Evolutionary conservation across 2,113 vertebrate genomes (phyloP).

Genomic region (Microtus richardsoni): DNA sequence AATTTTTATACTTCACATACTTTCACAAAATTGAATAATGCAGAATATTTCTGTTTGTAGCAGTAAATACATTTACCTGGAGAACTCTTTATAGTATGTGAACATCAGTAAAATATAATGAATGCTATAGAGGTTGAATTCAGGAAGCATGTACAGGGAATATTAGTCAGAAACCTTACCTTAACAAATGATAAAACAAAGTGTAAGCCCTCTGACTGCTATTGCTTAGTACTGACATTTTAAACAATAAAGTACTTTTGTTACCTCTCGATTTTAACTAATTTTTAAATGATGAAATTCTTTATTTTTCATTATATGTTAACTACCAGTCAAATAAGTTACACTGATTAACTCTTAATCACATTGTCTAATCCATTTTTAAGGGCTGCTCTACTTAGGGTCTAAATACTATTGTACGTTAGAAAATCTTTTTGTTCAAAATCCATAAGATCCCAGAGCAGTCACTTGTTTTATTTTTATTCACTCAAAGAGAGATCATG

Average conservation of each 20-base stretch:
- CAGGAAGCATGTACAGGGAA: neutral
- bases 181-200: neutral
- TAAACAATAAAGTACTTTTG: neutral
- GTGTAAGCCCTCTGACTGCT: neutral
- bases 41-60: neutral
- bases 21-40: conserved; percentile 6
- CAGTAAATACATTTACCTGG: neutral
- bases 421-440: neutral
- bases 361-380: neutral
- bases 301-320: neutral
- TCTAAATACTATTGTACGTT: neutral
- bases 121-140: neutral
- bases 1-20: neutral
- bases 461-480: neutral
- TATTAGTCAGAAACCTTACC: neutral
- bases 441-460: neutral
- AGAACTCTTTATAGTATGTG: neutral
- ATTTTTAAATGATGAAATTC: neutral
- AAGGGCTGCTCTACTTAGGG: neutral
- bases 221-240: neutral
- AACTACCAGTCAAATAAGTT: neutral
- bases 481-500: neutral
- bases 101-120: neutral
- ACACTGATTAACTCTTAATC: neutral
- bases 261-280: neutral